These are phyloP conservation scores for Artemia franciscana DNA, from an alignment of 1,140 invertebrate genomes.

Conservation along the genomic window DNA sequence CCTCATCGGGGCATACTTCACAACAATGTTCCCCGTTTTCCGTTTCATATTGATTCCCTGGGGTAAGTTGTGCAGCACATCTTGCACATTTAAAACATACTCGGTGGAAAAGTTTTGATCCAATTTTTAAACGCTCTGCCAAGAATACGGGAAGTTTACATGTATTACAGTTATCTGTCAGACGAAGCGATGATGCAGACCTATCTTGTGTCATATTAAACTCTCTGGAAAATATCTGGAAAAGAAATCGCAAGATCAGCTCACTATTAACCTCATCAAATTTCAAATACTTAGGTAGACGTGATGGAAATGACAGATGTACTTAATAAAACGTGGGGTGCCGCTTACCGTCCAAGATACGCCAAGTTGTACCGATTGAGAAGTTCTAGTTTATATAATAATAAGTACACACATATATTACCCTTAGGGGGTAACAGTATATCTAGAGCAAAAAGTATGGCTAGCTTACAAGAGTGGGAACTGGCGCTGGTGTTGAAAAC, in stretches of 20 bases:
- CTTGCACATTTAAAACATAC: slow-evolving; percentile 66
- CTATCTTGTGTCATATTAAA: slow-evolving; percentile 1
- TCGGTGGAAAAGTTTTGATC: slow-evolving; percentile 58
- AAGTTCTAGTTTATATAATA: no score
- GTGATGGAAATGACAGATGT: no score
- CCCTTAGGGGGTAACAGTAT: no score
- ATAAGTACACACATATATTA: no score
- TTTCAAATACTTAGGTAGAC: no score
- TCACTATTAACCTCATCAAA: neutral
- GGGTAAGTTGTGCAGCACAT: slow-evolving; percentile 44
- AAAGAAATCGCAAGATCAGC: slow-evolving; percentile 2
- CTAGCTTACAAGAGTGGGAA: no score
- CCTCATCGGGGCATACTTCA: slow-evolving; percentile 64
- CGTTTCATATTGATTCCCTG: slow-evolving; percentile 52
- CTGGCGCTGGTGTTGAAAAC: no score
- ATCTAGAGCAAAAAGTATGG: no score
- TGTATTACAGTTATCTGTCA: slow-evolving; percentile 42
- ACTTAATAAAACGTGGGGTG: no score
- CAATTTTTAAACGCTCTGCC: slow-evolving; percentile 60
- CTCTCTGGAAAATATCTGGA: neutral
- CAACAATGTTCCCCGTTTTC: slow-evolving; percentile 49
- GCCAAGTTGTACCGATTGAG: no score
- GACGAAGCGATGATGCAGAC: neutral
- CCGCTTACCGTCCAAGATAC: no score
- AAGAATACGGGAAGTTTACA: slow-evolving; percentile 69